These are phyloP conservation scores for Chouioia cunea DNA, from an alignment of 2,888 invertebrate species.

Conservation along the genomic window DNA sequence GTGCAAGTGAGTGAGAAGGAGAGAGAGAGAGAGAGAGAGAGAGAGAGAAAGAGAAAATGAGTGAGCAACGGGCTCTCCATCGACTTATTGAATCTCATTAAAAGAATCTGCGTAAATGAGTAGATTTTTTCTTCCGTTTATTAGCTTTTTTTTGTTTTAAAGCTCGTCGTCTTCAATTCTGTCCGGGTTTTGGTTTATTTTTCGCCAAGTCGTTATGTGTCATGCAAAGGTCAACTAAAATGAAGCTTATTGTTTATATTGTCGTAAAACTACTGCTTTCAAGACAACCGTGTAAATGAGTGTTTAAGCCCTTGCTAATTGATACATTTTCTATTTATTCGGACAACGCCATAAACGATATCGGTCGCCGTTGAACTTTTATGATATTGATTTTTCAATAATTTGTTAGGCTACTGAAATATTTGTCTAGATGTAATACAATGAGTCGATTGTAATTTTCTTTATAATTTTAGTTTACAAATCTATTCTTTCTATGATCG, in stretches of 20 bases:
- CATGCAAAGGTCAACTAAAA: conserved; percentile 2
- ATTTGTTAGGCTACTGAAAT: conserved; percentile 14
- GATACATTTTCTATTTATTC: conserved; percentile 28
- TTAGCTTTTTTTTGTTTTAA: conserved; percentile 22
- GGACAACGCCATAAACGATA: conserved; percentile 9
- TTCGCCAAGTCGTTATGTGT: conserved; percentile 26
- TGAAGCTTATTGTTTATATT: conserved; percentile 9
- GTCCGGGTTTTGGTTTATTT: conserved; percentile 17
- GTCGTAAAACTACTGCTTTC: conserved; percentile 17
- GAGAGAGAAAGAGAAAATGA: conserved; percentile 4
- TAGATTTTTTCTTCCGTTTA: conserved; percentile 14
- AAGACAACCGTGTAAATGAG: conserved; percentile 7
- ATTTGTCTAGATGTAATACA: conserved; percentile 28
- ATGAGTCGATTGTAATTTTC: conserved; percentile 10
- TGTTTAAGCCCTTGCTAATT: conserved; percentile 26
- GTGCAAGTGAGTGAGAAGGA: conserved; percentile 19
- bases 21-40: conserved; percentile 16
- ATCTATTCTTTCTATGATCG: conserved; percentile 1
- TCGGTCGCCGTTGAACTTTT: conserved; percentile 7
- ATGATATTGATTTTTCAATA: conserved; percentile 26
- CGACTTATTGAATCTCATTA: conserved; percentile 42
- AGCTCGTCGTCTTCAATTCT: conserved; percentile 9
- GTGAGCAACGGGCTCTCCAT: not conserved
- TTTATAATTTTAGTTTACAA: conserved; percentile 15
- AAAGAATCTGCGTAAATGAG: conserved; percentile 32